Conservation (phyloP, 2,797 vertebrate genomes). For the Salarias fasciatus region DNA sequence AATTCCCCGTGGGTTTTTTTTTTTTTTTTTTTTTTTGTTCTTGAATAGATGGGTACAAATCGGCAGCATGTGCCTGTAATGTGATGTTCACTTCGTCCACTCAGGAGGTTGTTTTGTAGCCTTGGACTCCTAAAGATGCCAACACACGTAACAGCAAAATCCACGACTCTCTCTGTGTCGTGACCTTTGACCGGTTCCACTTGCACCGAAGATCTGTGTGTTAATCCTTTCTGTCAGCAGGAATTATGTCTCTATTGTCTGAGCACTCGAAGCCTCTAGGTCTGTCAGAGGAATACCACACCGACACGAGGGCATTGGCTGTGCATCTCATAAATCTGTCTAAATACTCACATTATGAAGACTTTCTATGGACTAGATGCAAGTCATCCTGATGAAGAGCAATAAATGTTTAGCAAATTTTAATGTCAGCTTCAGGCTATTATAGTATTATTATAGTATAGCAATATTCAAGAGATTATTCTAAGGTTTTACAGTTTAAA, state of each 20-base stretch:
- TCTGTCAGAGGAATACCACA: constrained; percentile 38
- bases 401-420: constrained; percentile 4
- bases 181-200: constrained; percentile 58
- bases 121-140: neutral
- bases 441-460: no score
- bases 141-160: constrained; percentile 3
- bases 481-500: no score
- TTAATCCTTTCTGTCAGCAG: constrained; percentile 56
- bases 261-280: constrained; percentile 42
- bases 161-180: constrained; percentile 29
- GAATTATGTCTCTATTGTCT: constrained; percentile 39
- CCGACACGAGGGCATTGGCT: neutral
- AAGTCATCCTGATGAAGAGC: constrained; percentile 7
- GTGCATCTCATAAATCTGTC: neutral
- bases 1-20: no score
- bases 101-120: neutral
- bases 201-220: constrained; percentile 49
- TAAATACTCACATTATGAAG: neutral
- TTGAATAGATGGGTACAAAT: no score
- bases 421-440: no score
- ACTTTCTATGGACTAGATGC: neutral
- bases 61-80: no score
- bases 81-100: no score
- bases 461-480: no score
- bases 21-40: no score